Conservation (phyloP, 2,113 vertebrate species). For the Dendrocopos noguchii region DNA sequence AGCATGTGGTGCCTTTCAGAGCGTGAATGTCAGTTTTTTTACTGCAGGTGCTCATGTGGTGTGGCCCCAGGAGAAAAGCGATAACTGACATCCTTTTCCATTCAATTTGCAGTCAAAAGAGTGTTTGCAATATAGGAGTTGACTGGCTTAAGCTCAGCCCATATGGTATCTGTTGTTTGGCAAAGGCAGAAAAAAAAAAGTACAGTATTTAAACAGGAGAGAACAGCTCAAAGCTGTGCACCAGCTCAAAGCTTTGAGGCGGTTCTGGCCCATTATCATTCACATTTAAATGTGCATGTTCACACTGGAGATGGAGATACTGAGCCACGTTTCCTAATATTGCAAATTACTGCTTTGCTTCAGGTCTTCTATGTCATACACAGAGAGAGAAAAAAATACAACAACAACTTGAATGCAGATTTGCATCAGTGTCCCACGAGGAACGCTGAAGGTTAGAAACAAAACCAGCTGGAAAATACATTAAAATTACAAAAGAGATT, state of each 20-base stretch:
- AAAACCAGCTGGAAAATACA: slow-evolving; percentile 57
- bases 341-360: slow-evolving; percentile 31
- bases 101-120: slow-evolving; percentile 72
- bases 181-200: background rate
- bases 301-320: background rate
- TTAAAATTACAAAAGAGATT: background rate
- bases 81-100: slow-evolving; percentile 73
- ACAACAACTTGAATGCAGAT: background rate
- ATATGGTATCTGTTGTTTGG: slow-evolving; percentile 73
- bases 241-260: slow-evolving; percentile 27
- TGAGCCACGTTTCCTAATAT: background rate
- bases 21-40: slow-evolving; percentile 58
- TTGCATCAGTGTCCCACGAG: slow-evolving; percentile 39
- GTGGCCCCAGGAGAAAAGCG: slow-evolving; percentile 68
- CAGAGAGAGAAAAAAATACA: background rate
- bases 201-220: slow-evolving; percentile 52
- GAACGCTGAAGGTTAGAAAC: slow-evolving; percentile 33
- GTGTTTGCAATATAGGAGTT: slow-evolving; percentile 71
- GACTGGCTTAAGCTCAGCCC: slow-evolving; percentile 70
- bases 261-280: slow-evolving; percentile 42
- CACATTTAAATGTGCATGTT: slow-evolving; percentile 49
- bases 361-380: background rate
- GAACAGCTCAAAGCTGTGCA: slow-evolving; percentile 32
- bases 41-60: slow-evolving; percentile 77
- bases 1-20: slow-evolving; percentile 64